Conservation (phyloP, 2,113 vertebrate species). For the Colinus virginianus region DNA sequence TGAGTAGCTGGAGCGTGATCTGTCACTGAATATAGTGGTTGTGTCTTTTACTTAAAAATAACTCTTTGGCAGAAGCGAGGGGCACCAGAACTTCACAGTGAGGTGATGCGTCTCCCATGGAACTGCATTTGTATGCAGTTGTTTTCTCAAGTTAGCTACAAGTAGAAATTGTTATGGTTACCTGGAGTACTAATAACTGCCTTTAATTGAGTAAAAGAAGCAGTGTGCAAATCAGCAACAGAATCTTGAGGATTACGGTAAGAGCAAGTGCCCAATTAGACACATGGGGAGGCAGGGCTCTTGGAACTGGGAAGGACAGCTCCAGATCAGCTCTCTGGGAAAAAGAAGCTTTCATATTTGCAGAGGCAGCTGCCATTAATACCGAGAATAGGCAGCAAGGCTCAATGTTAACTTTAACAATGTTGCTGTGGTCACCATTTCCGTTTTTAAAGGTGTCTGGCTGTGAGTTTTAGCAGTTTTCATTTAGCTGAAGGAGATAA, state of each 20-base stretch:
- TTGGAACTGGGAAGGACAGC: background rate
- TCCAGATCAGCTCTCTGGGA: background rate
- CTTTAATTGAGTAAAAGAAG: background rate
- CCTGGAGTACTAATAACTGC: background rate
- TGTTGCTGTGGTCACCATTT: background rate
- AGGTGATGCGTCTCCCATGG: background rate
- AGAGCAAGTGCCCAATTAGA: background rate
- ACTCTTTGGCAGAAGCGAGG: background rate
- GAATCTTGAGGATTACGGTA: background rate
- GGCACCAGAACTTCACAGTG: background rate
- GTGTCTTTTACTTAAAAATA: constrained; percentile 8
- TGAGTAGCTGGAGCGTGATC: background rate
- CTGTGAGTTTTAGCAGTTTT: background rate
- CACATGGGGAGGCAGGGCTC: background rate
- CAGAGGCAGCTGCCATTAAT: background rate
- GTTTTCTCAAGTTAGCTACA: background rate
- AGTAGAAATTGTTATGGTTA: background rate
- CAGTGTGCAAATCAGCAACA: background rate
- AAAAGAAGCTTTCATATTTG: background rate
- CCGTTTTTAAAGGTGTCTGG: background rate
- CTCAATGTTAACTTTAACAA: background rate
- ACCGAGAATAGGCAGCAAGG: background rate
- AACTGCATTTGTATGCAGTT: background rate
- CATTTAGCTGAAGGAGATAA: background rate
- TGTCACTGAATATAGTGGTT: background rate